A percentile compares a stretch with the other conserved stretches of the same genome.
These are phyloP conservation scores for Catharus fuscescens DNA, from an alignment of 2,113 vertebrate species.

Conservation along the genomic window DNA sequence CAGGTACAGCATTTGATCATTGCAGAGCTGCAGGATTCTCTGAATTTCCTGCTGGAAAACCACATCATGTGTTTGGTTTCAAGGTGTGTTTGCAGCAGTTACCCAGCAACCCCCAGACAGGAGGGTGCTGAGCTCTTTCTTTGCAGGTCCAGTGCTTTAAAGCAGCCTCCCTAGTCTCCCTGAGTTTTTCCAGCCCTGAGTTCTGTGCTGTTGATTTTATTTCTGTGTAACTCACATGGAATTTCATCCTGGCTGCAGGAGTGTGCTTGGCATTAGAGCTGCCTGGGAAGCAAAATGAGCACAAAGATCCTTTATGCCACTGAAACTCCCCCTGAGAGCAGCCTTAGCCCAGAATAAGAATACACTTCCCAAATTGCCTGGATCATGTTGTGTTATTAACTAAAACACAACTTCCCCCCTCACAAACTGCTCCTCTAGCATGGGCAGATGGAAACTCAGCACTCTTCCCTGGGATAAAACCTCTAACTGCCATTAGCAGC, in stretches of 20 bases:
- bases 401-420: neutral
- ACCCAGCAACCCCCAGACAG: constrained; percentile 19
- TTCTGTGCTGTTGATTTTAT: neutral
- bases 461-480: neutral
- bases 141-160: neutral
- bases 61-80: neutral
- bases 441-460: neutral
- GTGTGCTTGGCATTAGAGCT: neutral
- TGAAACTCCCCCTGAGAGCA: neutral
- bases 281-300: neutral
- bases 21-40: neutral
- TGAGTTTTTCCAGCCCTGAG: neutral
- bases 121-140: neutral
- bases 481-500: neutral
- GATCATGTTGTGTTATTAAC: neutral
- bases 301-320: neutral
- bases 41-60: neutral
- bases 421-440: neutral
- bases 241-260: neutral
- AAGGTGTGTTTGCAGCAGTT: neutral
- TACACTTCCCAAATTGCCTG: neutral
- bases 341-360: neutral
- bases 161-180: neutral
- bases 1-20: neutral
- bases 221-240: neutral